Percentiles rank a stretch among this genome's conserved stretches.
Conservation (phyloP, 1,140 invertebrate genomes). For the Temnothorax nylanderi region DNA sequence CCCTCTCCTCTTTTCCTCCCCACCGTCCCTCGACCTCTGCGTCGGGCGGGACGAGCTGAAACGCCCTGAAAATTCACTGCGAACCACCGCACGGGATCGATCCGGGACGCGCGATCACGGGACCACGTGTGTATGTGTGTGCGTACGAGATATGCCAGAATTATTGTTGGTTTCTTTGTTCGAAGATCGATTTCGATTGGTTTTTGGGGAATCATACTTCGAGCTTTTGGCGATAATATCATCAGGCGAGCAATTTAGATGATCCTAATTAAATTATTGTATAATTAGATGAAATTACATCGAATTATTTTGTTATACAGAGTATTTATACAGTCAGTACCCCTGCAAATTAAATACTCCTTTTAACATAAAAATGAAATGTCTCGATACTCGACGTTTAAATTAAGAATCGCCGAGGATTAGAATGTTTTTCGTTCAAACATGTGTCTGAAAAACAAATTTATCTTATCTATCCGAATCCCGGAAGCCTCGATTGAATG, state of each 20-base stretch:
- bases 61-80: conserved; percentile 72
- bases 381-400: background rate
- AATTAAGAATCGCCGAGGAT: background rate
- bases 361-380: background rate
- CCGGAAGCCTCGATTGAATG: background rate
- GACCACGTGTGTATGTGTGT: background rate
- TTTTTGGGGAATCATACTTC: background rate
- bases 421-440: background rate
- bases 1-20: conserved; percentile 16
- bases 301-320: background rate
- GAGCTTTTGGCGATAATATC: background rate
- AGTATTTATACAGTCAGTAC: no score
- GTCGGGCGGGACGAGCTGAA: conserved; percentile 50
- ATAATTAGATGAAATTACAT: background rate
- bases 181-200: background rate
- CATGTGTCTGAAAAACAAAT: background rate
- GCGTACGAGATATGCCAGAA: conserved; percentile 3
- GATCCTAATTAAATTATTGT: background rate
- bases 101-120: conserved; percentile 39
- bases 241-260: background rate
- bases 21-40: conserved; percentile 2
- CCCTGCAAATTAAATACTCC: no score
- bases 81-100: conserved; percentile 65
- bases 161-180: background rate
- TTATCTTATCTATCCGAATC: background rate